Conservation (phyloP, 2,888 invertebrate genomes). For the Drosophila crucigera region DNA sequence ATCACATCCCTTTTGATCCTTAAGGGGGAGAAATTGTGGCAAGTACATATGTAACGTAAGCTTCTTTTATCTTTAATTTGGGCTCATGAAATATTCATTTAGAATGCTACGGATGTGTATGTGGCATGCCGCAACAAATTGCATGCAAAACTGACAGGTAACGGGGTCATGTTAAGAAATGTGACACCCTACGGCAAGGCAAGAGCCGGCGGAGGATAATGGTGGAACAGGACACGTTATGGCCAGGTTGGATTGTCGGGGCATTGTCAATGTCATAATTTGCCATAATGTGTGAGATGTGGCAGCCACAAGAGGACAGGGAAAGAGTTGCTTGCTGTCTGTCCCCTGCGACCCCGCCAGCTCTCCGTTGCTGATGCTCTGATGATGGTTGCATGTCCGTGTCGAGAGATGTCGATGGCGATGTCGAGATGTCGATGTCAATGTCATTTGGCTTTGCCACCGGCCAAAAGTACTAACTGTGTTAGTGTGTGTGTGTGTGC, state of each 20-base stretch:
- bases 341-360: background rate
- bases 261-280: conserved; percentile 76
- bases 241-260: conserved; percentile 52
- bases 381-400: conserved; percentile 66
- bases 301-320: background rate
- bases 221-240: conserved; percentile 50
- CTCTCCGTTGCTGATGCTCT: conserved; percentile 32
- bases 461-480: conserved; percentile 19
- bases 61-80: background rate
- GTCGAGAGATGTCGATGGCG: conserved; percentile 61
- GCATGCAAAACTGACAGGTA: conserved; percentile 43
- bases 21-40: background rate
- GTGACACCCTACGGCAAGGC: conserved; percentile 49
- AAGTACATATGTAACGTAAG: background rate
- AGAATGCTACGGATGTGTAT: conserved; percentile 43
- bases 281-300: conserved; percentile 64
- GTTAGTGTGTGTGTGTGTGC: conserved; percentile 8
- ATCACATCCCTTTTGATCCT: background rate
- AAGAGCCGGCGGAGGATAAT: conserved; percentile 3
- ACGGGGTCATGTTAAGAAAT: conserved; percentile 53
- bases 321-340: conserved; percentile 11
- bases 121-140: conserved; percentile 64
- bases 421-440: conserved; percentile 64
- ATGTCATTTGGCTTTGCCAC: conserved; percentile 57
- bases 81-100: conserved; percentile 50